These are phyloP conservation scores for Epirrita christyi DNA, from an alignment of 2,888 invertebrate genomes.

Conservation along the genomic window DNA sequence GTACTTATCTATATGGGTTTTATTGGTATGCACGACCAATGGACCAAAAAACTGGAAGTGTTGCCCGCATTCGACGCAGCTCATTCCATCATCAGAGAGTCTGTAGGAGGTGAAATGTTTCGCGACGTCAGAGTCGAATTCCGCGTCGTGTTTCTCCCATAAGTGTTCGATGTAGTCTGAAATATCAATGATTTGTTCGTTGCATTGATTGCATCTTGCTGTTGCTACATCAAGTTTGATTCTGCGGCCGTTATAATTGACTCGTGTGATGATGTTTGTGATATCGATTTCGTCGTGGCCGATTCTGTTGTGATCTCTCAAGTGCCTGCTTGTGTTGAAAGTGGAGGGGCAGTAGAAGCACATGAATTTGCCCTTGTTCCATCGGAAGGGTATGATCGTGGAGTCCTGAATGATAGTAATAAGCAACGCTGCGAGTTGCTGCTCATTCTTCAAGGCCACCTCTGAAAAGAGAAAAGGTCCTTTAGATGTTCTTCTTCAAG, in stretches of 20 bases:
- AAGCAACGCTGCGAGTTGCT: slow-evolving; percentile 41
- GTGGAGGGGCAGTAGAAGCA: slow-evolving; percentile 51
- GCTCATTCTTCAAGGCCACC: slow-evolving; percentile 29
- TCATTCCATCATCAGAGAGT: slow-evolving; percentile 53
- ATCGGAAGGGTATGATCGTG: slow-evolving; percentile 52
- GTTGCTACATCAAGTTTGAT: slow-evolving; percentile 18
- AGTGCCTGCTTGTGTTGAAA: slow-evolving; percentile 42
- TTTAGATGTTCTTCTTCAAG: slow-evolving; percentile 18
- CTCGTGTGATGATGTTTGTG: slow-evolving; percentile 13
- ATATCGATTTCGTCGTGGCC: slow-evolving; percentile 45
- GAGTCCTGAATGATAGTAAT: slow-evolving; percentile 47
- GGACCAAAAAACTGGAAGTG: slow-evolving; percentile 57
- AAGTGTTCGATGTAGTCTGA: slow-evolving; percentile 22
- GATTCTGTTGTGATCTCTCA: slow-evolving; percentile 46
- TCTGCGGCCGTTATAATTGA: slow-evolving; percentile 5
- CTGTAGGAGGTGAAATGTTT: slow-evolving; percentile 31
- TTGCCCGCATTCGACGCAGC: slow-evolving; percentile 57
- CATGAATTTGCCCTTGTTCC: slow-evolving; percentile 50
- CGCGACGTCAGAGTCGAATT: slow-evolving; percentile 1
- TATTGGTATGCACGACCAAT: slow-evolving; percentile 49
- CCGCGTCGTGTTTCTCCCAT: slow-evolving; percentile 6
- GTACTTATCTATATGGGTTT: slow-evolving; percentile 27
- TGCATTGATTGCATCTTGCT: slow-evolving; percentile 18
- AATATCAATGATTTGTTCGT: slow-evolving; percentile 14
- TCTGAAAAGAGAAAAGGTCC: slow-evolving; percentile 34